Evolutionary conservation across 2,888 invertebrate species (phyloP).

Genomic region (Euzetes globulus): DNA sequence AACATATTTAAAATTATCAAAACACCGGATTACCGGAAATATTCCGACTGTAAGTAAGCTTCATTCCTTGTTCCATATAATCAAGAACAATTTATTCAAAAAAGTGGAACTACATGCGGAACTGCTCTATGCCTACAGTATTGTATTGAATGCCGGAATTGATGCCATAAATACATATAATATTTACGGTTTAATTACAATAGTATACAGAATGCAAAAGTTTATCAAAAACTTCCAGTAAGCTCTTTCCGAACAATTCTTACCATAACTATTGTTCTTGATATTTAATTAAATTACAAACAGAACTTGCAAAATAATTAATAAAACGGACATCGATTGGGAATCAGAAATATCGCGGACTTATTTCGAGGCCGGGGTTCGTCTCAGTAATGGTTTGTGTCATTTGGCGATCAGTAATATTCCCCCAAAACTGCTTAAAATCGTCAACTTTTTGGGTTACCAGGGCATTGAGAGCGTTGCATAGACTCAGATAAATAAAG

Average conservation of each 20-base stretch:
- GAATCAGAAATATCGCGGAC: background rate
- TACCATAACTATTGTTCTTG: no score
- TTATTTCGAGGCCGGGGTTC: background rate
- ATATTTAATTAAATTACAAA: no score
- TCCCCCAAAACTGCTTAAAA: slow-evolving; percentile 1
- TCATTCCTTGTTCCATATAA: background rate
- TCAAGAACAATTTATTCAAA: background rate
- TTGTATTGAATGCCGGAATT: background rate
- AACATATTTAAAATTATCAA: background rate
- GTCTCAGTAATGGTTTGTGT: background rate
- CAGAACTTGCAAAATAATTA: no score
- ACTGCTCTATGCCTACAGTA: background rate
- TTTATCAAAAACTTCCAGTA: background rate
- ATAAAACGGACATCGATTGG: background rate
- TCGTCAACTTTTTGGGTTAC: slow-evolving; percentile 16
- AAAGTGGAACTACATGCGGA: background rate
- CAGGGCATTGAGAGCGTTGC: background rate
- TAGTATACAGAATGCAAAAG: background rate
- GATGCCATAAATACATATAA: background rate
- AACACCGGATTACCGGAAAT: background rate
- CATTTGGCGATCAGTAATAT: background rate
- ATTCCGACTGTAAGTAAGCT: background rate
- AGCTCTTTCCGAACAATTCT: background rate
- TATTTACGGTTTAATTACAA: background rate
- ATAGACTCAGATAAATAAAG: background rate